Conservation (phyloP, 2,113 vertebrate species). For the Zapus hudsonius region DNA sequence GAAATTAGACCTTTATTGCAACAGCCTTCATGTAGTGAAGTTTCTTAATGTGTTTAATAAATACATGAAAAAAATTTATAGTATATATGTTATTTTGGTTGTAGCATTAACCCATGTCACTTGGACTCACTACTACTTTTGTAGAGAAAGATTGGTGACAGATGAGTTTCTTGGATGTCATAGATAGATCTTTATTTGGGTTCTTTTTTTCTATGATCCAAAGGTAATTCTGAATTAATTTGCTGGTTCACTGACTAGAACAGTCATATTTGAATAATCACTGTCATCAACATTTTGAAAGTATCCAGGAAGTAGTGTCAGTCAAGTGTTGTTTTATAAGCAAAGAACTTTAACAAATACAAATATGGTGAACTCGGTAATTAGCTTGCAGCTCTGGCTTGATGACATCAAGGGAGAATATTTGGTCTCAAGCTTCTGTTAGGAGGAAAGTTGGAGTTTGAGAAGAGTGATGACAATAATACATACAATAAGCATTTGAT, state of each 20-base stretch:
- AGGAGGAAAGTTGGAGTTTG: not conserved
- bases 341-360: not conserved
- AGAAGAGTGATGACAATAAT: too few species aligned
- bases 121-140: not conserved
- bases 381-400: not conserved
- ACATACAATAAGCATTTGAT: not conserved
- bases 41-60: slow-evolving; percentile 28
- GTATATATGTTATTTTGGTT: not conserved
- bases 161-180: not conserved
- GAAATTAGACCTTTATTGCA: too few species aligned
- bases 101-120: not conserved
- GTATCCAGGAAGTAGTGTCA: not conserved
- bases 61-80: not conserved
- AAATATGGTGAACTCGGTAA: not conserved
- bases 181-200: not conserved
- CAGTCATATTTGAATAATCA: not conserved
- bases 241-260: not conserved
- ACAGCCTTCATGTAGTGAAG: not conserved
- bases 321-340: not conserved
- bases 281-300: not conserved
- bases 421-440: not conserved
- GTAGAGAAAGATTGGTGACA: slow-evolving; percentile 3
- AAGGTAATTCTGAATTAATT: not conserved
- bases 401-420: not conserved
- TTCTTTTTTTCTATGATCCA: not conserved